These are phyloP conservation scores for Holotrichia oblita DNA, from an alignment of 1,140 invertebrate genomes.

Conservation along the genomic window DNA sequence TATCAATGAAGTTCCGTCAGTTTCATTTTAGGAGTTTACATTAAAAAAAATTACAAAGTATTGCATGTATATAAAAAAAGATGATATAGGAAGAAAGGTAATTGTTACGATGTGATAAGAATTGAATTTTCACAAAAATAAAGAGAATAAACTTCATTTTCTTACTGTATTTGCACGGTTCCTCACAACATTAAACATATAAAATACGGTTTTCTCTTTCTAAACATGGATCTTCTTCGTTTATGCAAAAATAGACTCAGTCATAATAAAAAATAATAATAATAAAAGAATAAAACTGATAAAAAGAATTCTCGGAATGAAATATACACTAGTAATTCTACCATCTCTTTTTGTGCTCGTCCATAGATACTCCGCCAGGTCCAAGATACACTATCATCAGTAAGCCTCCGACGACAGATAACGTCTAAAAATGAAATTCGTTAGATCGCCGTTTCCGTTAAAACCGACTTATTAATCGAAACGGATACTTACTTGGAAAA, in stretches of 20 bases:
- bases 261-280: constrained; percentile 13
- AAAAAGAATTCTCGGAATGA: constrained; percentile 38
- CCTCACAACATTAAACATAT: too few relatives aligned
- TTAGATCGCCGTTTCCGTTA: constrained; percentile 26
- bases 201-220: too few relatives aligned
- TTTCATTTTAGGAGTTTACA: not conserved
- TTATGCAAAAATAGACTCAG: constrained; percentile 5
- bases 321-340: constrained; percentile 62
- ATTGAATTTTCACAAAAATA: not conserved
- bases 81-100: not conserved
- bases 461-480: not conserved
- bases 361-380: constrained; percentile 98
- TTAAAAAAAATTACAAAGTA: constrained; percentile 25
- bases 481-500: constrained; percentile 89
- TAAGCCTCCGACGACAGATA: constrained; percentile 98
- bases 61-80: not conserved
- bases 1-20: constrained; percentile 6
- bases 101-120: not conserved
- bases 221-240: too few relatives aligned
- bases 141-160: not conserved
- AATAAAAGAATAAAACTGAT: not conserved
- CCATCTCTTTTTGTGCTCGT: constrained; percentile 99
- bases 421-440: constrained; percentile 75
- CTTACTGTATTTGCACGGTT: not conserved
- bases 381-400: constrained; percentile 98